Conservation (phyloP, 2,797 vertebrate species). For the Dendrocincla fuliginosa region DNA sequence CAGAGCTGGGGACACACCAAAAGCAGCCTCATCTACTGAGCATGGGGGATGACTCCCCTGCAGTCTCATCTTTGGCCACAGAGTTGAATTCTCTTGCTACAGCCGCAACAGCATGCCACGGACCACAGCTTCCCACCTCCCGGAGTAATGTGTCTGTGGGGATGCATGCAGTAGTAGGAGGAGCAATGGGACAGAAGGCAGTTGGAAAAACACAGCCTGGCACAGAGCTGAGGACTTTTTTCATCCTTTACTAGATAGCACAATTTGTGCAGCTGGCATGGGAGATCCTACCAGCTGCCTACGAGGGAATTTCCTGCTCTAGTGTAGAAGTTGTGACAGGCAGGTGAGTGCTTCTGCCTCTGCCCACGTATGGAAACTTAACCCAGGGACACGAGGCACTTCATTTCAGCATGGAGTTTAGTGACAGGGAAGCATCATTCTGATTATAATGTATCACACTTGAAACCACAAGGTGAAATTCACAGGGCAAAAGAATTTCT, state of each 20-base stretch:
- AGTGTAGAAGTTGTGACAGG: not conserved
- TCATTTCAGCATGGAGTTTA: not conserved
- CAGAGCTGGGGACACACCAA: not conserved
- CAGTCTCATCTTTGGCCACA: not conserved
- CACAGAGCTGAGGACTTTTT: not conserved
- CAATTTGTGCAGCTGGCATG: conserved; percentile 8
- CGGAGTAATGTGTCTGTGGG: not conserved
- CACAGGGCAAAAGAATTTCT: not conserved
- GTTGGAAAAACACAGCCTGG: conserved; percentile 33
- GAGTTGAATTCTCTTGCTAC: not conserved
- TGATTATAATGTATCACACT: not conserved
- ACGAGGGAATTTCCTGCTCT: not conserved
- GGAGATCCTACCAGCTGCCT: conserved; percentile 36
- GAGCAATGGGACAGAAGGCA: not conserved
- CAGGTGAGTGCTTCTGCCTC: conserved; percentile 13
- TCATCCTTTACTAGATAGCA: not conserved
- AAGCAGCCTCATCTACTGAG: not conserved
- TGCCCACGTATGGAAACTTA: not conserved
- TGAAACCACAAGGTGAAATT: not conserved
- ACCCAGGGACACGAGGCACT: not conserved
- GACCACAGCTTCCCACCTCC: not conserved
- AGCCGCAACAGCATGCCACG: not conserved
- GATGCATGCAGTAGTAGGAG: not conserved
- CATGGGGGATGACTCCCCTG: accelerated
- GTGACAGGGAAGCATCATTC: not conserved